Conservation (phyloP, 2,888 invertebrate species). For the Busseola fusca region DNA sequence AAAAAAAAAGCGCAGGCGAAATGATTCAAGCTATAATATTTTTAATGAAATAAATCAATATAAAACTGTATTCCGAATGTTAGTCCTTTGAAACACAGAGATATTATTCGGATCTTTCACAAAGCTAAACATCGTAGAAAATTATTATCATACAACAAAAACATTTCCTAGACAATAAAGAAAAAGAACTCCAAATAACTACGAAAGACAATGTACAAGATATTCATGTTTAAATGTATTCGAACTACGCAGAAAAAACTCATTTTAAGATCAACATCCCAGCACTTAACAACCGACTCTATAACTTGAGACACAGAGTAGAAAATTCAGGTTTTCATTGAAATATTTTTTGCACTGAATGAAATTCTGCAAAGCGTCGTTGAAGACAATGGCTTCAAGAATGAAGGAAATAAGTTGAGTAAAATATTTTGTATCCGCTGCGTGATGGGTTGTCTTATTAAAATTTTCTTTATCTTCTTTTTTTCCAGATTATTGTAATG, state of each 20-base stretch:
- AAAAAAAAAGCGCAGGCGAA: too few relatives aligned
- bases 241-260: constrained; percentile 51
- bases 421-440: constrained; percentile 52
- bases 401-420: constrained; percentile 56
- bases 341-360: constrained; percentile 44
- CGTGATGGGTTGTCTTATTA: constrained; percentile 53
- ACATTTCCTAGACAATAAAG: constrained; percentile 24
- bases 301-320: not conserved
- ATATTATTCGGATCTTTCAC: too few relatives aligned
- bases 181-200: constrained; percentile 54
- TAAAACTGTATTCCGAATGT: too few relatives aligned
- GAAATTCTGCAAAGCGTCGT: constrained; percentile 49
- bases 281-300: constrained; percentile 36
- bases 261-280: constrained; percentile 30
- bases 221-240: constrained; percentile 65
- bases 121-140: constrained; percentile 17
- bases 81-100: too few relatives aligned
- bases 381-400: constrained; percentile 55
- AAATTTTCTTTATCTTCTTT: constrained; percentile 43
- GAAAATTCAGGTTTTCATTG: constrained; percentile 1
- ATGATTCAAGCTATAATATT: too few relatives aligned
- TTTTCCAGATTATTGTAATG: constrained; percentile 14
- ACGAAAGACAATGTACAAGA: constrained; percentile 59
- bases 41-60: too few relatives aligned
- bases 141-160: constrained; percentile 31